phyloP scores from a whole-genome alignment of 1,140 invertebrate species.

The Anastrepha obliqua region DNA sequence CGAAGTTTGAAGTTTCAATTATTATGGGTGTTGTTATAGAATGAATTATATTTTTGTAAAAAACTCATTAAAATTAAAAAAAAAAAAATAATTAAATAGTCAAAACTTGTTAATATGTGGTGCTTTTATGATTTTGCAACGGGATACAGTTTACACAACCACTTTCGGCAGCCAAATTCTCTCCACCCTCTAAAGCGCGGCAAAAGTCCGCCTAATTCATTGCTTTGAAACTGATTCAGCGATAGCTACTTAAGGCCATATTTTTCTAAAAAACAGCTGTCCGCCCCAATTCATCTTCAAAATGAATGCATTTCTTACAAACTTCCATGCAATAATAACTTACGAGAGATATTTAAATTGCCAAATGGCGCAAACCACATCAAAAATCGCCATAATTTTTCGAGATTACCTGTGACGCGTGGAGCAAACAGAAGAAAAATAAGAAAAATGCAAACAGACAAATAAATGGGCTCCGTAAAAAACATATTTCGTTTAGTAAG shows the following conservation, averaged over 20 bases:
- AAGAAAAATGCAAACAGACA: not conserved
- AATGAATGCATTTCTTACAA: not conserved
- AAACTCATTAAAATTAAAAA: no score
- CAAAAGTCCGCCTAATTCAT: not conserved
- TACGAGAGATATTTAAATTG: constrained; percentile 17
- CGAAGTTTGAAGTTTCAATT: no score
- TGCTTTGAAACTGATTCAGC: not conserved
- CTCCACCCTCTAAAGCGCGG: no score
- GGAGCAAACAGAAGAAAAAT: not conserved
- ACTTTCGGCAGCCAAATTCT: no score
- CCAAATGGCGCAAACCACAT: not conserved
- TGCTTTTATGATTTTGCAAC: no score
- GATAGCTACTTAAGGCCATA: not conserved
- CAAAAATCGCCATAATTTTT: not conserved
- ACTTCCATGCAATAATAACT: constrained; percentile 5
- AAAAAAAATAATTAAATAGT: no score
- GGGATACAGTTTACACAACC: no score
- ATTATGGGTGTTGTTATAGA: no score
- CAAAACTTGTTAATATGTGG: no score
- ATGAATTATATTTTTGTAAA: no score
- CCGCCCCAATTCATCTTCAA: constrained; percentile 2
- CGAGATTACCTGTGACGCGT: constrained; percentile 18
- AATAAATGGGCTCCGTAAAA: not conserved
- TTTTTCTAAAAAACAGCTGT: constrained; percentile 2
- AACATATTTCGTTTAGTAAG: constrained; percentile 16